Percentiles rank a stretch among this genome's conserved stretches.
Evolutionary conservation across 2,113 vertebrate genomes (phyloP).

Genomic region (Eulemur macaco): DNA sequence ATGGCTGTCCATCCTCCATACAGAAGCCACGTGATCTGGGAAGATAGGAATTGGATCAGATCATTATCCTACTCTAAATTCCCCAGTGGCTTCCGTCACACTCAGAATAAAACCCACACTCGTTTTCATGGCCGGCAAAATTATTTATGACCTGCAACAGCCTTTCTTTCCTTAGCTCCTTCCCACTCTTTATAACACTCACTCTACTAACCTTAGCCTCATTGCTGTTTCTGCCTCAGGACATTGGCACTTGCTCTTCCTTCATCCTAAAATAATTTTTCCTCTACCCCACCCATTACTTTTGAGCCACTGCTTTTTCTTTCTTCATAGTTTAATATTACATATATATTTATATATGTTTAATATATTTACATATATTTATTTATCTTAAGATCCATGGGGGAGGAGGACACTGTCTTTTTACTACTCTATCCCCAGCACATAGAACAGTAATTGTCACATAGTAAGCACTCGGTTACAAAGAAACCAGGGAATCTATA

Average conservation of each 20-base stretch:
- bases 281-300: not conserved
- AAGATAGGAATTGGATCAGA: not conserved
- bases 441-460: not conserved
- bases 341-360: not conserved
- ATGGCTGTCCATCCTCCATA: not conserved
- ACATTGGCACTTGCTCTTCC: not conserved
- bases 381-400: not conserved
- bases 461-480: not conserved
- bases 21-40: not conserved
- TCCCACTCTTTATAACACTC: rapidly evolving
- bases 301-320: not conserved
- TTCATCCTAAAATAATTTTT: not conserved
- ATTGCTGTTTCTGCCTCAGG: not conserved
- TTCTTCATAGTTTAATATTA: not conserved
- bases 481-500: not conserved
- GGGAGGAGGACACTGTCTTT: not conserved
- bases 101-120: not conserved
- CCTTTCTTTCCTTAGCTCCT: not conserved
- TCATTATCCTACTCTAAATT: no score
- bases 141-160: rapidly evolving
- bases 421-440: not conserved
- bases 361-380: not conserved
- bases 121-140: not conserved
- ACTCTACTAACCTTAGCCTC: not conserved
- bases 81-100: not conserved